These are phyloP conservation scores for Phyto melanocephala DNA, from an alignment of 2,888 invertebrate genomes.

Conservation along the genomic window DNA sequence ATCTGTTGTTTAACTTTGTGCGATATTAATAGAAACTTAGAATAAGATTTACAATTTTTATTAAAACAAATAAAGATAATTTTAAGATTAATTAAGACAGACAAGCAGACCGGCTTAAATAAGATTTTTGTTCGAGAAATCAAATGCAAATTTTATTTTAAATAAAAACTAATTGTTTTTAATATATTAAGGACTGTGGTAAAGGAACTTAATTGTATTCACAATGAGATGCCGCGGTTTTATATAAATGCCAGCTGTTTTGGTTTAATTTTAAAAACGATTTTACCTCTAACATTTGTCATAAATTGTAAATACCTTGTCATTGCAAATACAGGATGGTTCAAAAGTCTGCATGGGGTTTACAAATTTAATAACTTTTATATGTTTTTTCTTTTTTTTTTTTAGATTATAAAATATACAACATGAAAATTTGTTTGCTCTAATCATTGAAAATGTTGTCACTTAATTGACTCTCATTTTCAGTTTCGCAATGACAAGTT, in stretches of 20 bases:
- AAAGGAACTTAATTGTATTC: background rate
- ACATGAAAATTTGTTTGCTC: no score
- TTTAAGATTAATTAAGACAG: background rate
- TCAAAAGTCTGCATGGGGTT: no score
- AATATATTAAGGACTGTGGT: no score
- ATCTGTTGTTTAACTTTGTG: no score
- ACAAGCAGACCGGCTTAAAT: background rate
- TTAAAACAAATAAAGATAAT: background rate
- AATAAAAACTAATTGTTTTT: conserved; percentile 18
- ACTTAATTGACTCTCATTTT: no score
- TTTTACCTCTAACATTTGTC: background rate
- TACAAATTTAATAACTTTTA: no score
- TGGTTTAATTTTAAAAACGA: conserved; percentile 15
- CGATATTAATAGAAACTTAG: conserved; percentile 20
- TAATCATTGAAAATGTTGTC: no score
- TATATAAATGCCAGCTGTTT: conserved; percentile 28
- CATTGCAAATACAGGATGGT: conserved; percentile 27
- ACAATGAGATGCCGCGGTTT: background rate
- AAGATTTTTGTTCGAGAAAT: background rate
- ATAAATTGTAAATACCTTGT: conserved; percentile 30
- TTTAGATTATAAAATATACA: no score
- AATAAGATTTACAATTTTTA: no score
- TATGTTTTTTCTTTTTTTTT: no score
- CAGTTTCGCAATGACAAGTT: no score
- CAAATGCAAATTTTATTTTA: background rate